phyloP scores from a whole-genome alignment of 23 tunicate genomes.

The Aplidium turbinatum region DNA sequence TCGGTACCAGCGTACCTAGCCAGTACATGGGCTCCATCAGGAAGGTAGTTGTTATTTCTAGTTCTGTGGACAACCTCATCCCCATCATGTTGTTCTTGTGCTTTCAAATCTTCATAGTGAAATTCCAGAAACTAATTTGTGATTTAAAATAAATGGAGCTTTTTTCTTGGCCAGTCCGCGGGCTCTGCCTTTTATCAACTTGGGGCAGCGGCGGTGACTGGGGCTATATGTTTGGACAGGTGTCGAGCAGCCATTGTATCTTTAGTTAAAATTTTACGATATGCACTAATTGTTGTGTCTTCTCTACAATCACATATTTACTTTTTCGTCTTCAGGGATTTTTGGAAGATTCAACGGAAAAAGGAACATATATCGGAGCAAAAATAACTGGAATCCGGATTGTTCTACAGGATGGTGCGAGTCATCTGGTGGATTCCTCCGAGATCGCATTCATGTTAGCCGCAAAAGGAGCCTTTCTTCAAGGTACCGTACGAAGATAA shows the following conservation, averaged over 20 bases:
- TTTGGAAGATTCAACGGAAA: conserved; percentile 70
- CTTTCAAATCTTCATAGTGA: too few relatives aligned
- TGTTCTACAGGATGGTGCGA: conserved; percentile 85
- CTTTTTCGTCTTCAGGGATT: conserved; percentile 92
- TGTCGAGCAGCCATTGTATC: neutral
- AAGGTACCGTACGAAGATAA: too few relatives aligned
- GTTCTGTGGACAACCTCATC: too few relatives aligned
- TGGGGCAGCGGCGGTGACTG: too few relatives aligned
- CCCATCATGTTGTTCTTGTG: too few relatives aligned
- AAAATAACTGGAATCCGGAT: conserved; percentile 61
- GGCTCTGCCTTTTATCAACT: too few relatives aligned
- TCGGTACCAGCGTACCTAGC: conserved; percentile 76
- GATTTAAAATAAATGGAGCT: too few relatives aligned
- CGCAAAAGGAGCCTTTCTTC: conserved; percentile 86
- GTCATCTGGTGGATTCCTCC: conserved; percentile 92
- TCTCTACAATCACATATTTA: neutral
- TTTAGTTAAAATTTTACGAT: too few relatives aligned
- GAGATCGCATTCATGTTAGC: conserved; percentile 77
- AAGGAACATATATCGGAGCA: conserved; percentile 62
- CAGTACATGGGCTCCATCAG: conserved; percentile 75
- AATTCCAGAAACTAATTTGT: too few relatives aligned
- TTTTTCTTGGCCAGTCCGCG: too few relatives aligned
- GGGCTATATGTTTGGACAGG: neutral
- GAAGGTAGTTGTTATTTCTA: conserved; percentile 62
- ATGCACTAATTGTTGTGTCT: neutral